These are phyloP conservation scores for Clitarchus hookeri DNA, from an alignment of 2,888 invertebrate species.

Conservation along the genomic window DNA sequence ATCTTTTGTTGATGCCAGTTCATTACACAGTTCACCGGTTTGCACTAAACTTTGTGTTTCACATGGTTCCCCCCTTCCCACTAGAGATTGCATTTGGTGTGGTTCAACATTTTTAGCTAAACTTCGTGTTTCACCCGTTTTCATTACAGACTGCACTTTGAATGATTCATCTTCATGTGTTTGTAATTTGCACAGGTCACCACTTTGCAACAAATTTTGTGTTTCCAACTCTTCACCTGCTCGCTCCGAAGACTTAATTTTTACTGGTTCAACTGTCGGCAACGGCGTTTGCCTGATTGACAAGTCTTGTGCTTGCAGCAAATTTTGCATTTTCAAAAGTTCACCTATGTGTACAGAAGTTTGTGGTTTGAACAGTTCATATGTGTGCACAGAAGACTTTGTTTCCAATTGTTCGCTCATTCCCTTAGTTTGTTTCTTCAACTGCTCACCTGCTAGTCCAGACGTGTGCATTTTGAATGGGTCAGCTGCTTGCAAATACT, in stretches of 20 bases:
- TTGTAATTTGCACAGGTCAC: too few relatives aligned
- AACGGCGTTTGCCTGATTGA: not conserved
- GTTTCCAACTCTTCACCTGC: not conserved
- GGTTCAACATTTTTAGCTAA: not conserved
- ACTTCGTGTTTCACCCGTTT: too few relatives aligned
- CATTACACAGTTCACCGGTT: not conserved
- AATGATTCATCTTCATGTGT: too few relatives aligned
- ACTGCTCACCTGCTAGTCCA: not conserved
- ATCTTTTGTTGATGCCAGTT: not conserved
- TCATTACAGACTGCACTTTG: too few relatives aligned
- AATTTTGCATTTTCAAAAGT: not conserved
- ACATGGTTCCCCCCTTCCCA: not conserved
- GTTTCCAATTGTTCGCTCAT: not conserved
- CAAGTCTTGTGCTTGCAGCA: not conserved
- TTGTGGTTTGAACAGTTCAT: not conserved
- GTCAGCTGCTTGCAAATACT: too few relatives aligned
- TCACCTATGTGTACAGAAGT: not conserved
- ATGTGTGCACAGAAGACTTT: not conserved
- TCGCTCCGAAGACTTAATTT: not conserved
- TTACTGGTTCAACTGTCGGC: not conserved
- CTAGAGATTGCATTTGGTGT: not conserved
- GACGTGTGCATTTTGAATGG: not conserved
- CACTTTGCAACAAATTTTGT: not conserved
- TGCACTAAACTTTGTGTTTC: not conserved
- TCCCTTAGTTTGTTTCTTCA: not conserved